These are phyloP conservation scores for Epicauta chinensis DNA, from an alignment of 1,140 invertebrate species.

Conservation along the genomic window DNA sequence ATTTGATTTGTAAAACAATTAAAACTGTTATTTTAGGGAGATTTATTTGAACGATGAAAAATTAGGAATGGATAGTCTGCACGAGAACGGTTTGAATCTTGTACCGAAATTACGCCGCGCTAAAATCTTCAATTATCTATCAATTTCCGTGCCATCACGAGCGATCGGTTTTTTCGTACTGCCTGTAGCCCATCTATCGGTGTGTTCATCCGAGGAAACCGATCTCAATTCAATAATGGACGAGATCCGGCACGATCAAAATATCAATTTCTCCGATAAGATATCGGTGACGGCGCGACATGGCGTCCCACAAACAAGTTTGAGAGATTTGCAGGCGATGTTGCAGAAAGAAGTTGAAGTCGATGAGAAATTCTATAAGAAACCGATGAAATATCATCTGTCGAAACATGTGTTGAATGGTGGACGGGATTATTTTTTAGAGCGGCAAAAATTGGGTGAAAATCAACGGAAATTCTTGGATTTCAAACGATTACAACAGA, in stretches of 20 bases:
- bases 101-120: constrained; percentile 34
- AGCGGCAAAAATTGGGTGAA: too few species aligned
- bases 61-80: constrained; percentile 23
- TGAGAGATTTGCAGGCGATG: constrained; percentile 8
- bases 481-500: not conserved
- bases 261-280: constrained; percentile 19
- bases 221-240: constrained; percentile 27
- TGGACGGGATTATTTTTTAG: too few species aligned
- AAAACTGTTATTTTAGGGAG: constrained; percentile 27
- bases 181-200: constrained; percentile 29
- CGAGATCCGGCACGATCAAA: constrained; percentile 33
- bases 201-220: constrained; percentile 32
- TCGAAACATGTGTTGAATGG: not conserved
- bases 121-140: constrained; percentile 24
- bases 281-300: too few species aligned
- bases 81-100: constrained; percentile 19
- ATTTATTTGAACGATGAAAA: constrained; percentile 33
- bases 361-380: constrained; percentile 21
- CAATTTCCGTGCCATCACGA: constrained; percentile 27
- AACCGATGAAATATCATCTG: constrained; percentile 2
- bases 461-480: not conserved
- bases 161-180: constrained; percentile 38
- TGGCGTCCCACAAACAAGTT: not conserved
- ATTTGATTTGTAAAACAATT: not conserved
- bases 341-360: constrained; percentile 23